A percentile compares a stretch with the other conserved stretches of the same genome.
Evolutionary conservation across 2,113 vertebrate genomes (phyloP).

Genomic region (Neotoma lepida): DNA sequence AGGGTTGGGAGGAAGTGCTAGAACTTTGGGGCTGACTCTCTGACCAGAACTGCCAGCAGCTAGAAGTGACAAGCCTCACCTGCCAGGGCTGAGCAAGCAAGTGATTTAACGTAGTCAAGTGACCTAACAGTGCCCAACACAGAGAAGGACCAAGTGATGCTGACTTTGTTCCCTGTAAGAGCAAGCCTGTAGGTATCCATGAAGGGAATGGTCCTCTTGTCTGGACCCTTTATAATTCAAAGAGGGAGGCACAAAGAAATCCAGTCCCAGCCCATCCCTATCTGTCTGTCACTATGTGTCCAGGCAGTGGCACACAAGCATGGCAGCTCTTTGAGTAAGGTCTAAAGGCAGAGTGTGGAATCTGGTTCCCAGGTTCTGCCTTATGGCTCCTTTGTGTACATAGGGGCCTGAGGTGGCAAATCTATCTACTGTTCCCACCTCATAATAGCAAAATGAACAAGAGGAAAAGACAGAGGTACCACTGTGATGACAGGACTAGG

Average conservation of each 20-base stretch:
- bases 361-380: background rate
- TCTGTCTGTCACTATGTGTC: background rate
- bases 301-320: accelerated
- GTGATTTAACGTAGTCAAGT: background rate
- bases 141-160: background rate
- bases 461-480: background rate
- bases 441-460: background rate
- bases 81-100: background rate
- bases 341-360: background rate
- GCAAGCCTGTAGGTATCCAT: background rate
- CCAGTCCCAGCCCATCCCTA: background rate
- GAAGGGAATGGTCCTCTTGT: background rate
- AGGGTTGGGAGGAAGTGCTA: background rate
- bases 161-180: background rate
- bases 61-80: background rate
- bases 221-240: background rate
- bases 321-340: background rate
- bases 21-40: background rate
- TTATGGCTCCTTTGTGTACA: background rate
- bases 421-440: background rate
- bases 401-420: background rate
- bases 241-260: background rate
- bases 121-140: background rate
- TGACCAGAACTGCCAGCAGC: background rate
- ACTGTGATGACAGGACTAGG: background rate